Evolutionary conservation across 2,888 invertebrate species (phyloP).

Genomic region (Timandra comae): DNA sequence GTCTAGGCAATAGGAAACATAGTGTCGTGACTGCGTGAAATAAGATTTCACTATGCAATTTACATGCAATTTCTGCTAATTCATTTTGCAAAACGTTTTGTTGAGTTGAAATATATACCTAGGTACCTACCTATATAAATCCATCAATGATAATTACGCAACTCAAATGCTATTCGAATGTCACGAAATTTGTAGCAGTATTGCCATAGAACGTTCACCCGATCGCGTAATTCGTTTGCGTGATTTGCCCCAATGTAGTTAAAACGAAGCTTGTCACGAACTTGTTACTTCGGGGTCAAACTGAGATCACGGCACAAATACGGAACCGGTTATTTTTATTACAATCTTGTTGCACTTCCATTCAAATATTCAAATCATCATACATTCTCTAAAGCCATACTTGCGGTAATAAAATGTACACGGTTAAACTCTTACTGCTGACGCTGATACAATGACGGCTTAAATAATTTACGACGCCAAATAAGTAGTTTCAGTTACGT

Average conservation of each 20-base stretch:
- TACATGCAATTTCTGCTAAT: conserved; percentile 32
- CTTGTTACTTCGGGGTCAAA: conserved; percentile 50
- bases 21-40: conserved; percentile 50
- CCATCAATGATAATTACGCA: conserved; percentile 41
- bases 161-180: conserved; percentile 36
- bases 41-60: conserved; percentile 41
- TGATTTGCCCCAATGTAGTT: conserved; percentile 39
- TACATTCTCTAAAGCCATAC: conserved; percentile 4
- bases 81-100: conserved; percentile 25
- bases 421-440: too few species aligned
- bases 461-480: too few species aligned
- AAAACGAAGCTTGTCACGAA: conserved; percentile 51
- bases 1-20: conserved; percentile 43
- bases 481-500: too few species aligned
- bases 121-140: too few species aligned
- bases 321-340: conserved; percentile 44
- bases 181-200: conserved; percentile 48
- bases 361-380: conserved; percentile 17
- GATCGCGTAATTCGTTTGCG: conserved; percentile 50
- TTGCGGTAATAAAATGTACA: too few species aligned
- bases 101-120: conserved; percentile 37
- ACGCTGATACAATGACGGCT: too few species aligned
- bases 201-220: conserved; percentile 47
- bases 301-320: conserved; percentile 41
- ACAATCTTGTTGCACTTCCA: conserved; percentile 20